phyloP scores from a whole-genome alignment of 2,113 vertebrate genomes.

The Aptenodytes patagonicus region DNA sequence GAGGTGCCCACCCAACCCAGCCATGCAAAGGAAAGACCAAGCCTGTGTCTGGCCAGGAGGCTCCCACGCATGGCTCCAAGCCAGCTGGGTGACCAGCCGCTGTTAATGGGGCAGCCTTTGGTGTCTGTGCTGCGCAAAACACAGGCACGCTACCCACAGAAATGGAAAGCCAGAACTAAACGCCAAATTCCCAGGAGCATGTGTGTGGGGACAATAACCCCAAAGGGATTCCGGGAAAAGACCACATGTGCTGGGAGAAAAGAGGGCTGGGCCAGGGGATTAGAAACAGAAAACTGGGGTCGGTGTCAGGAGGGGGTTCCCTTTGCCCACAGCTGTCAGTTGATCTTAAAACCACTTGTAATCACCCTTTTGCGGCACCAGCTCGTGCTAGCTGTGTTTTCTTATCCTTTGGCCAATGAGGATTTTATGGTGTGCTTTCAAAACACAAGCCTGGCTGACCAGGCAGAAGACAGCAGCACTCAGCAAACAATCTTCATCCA shows the following conservation, averaged over 20 bases:
- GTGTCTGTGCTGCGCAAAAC: not conserved
- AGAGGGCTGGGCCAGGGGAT: not conserved
- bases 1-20: not conserved
- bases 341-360: not conserved
- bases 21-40: not conserved
- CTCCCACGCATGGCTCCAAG: fast-evolving
- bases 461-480: not conserved
- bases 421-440: not conserved
- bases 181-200: not conserved
- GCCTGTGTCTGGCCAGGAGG: not conserved
- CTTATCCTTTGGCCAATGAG: not conserved
- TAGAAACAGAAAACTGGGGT: not conserved
- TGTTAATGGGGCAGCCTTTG: not conserved
- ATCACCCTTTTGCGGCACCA: not conserved
- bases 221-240: not conserved
- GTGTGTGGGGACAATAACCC: not conserved
- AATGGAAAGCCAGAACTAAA: not conserved
- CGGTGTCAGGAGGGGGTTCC: not conserved
- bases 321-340: not conserved
- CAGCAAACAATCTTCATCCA: not conserved
- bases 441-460: not conserved
- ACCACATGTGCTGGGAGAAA: not conserved
- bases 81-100: not conserved
- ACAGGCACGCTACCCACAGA: not conserved
- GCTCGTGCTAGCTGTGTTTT: not conserved